Base-by-base conservation (phyloP, 2,113 vertebrate species). In the Barbus barbus region DNA sequence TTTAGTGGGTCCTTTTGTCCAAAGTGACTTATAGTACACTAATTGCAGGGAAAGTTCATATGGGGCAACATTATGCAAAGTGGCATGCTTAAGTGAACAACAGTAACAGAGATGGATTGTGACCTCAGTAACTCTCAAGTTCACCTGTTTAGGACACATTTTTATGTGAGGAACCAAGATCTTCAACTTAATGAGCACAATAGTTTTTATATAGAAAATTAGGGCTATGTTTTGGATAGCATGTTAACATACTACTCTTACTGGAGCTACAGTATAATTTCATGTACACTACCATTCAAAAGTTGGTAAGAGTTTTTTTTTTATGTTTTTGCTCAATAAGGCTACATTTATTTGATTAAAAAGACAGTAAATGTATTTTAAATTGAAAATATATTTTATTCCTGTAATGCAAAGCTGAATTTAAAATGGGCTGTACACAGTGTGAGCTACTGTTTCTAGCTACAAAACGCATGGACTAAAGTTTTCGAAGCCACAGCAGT, bases 1-100 rank as follows among this genome's bases (percentile, higher is more conserved):
- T 79, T 79, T 63, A 63, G 56, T 2, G 3, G 24, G 31, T 63
- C n/a, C 36, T 46, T 79, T 79, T 79, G 36, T 79, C 36, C 58
- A 46, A 61, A 46, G 24, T 79, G 58, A 63, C 36, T 38, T 44
- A 3, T 38, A 24, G 36, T 44, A 12, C 33, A 38, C 31, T 60
- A 63, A 28, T 63, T 63, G 36, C 13, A 79, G 22, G 77, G 36
- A 79, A 24, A 12, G 36, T 74, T 69, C 33, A 69, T 12, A 71
- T 71, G 65, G 33, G 33, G 9, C 18, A 38, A 38, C 61, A 69
- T 38, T 20, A 12, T 38, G 33, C 4, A 38, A 38, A 69, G 31
- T 33, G 65, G 3, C 22, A 24, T 44, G 38, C 12, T 44, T n/a
- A 14, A 16, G 36, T 73, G 38, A 46, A 46, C 38, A 26, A 41